Base-by-base conservation (phyloP, 2,113 vertebrate species). In the Ctenodactylus gundi region DNA sequence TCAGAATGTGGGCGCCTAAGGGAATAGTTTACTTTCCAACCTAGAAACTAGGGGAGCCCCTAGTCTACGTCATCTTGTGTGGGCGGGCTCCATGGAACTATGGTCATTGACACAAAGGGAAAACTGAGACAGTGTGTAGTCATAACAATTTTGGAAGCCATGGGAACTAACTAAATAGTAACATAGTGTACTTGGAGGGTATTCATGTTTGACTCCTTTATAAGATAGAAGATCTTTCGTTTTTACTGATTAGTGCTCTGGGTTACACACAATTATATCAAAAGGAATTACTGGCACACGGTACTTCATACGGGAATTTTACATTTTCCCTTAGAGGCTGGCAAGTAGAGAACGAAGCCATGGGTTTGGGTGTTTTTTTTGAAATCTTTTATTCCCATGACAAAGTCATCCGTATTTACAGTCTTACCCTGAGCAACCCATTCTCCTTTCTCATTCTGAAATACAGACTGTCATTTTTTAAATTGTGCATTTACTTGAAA, bases 101-200 rank as follows among this genome's bases (percentile, higher is more conserved):
- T 85, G 88, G 68, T 95, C 94, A 96, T 18, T 82, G 95, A 95
- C 92, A 89, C 91, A 96, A 90, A 97, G 95, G 96, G 95, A 90
- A 97, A 88, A 92, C 93, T 94, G 77, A 93, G 95, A 96, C 77
- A 94, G 51, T 92, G 95, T 44, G 85, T 82, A 93, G 96, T 96
- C 93, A 95, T 82, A 83, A 85, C 76, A 85, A 51, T 96, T 97
- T 97, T 95, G 96, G 96, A 97, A 98, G 93, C 96, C 97, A 97
- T 94, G 92, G 96, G 93, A 96, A 97, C 95, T 14, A 86, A 96
- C 90, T 95, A 49, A 78, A 81, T 96, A 95, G 93, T 75, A 92
- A 84, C 83, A 72, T 13, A 7, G 89, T 96, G 97, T 96, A 97
- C 97, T 97, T 91, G 93, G 67, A 83, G 80, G 87, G 57, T 91